Evolutionary conservation across 2,797 vertebrate species (phyloP).

Genomic region (Trichosurus vulpecula): DNA sequence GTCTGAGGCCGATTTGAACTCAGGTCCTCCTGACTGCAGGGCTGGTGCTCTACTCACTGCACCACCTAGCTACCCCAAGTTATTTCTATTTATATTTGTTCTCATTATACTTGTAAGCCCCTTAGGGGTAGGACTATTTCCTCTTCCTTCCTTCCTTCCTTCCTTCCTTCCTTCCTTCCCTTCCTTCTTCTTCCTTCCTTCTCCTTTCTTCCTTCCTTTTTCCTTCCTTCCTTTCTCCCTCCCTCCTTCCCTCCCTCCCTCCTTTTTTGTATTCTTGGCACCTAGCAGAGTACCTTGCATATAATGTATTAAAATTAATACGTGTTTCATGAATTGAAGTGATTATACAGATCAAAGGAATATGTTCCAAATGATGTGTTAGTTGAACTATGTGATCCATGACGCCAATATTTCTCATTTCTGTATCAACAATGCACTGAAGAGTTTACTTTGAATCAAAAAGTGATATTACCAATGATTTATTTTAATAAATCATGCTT

Average conservation of each 20-base stretch:
- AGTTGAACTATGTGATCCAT: background rate
- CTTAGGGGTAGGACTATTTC: background rate
- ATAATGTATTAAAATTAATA: background rate
- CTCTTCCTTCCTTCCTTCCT: no score
- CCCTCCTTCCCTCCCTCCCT: no score
- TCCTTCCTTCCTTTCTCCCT: no score
- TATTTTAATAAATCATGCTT: background rate
- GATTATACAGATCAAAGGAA: background rate
- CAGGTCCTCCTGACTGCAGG: no score
- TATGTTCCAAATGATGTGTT: background rate
- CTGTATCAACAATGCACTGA: background rate
- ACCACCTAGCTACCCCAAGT: no score
- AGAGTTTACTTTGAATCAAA: background rate
- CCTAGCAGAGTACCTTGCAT: background rate
- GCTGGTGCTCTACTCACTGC: no score
- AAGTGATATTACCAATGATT: background rate
- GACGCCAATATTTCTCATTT: background rate
- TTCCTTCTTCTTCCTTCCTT: no score
- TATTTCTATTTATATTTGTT: background rate
- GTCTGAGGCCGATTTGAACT: no score
- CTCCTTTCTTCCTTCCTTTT: accelerated
- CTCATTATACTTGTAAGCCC: background rate
- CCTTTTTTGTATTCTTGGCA: background rate
- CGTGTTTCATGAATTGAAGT: background rate
- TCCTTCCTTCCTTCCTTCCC: no score